Conservation (phyloP, 2,113 vertebrate genomes). For the Sus scrofa region T2T-Sscrofa CM000822.6:16625501-16626000, state of each 20-base stretch:
- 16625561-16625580: background rate
- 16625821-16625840: background rate
- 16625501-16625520: background rate
- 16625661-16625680: background rate
- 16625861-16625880: background rate
- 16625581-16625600: background rate
- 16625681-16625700: background rate
- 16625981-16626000: constrained; percentile 6
- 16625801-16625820: background rate
- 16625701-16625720: background rate
- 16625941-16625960: background rate
- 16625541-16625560: background rate
- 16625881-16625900: background rate
- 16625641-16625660: background rate
- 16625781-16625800: background rate
- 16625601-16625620: background rate
- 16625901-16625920: background rate
- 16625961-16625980: background rate
- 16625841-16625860: background rate
- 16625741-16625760: background rate
- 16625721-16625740: background rate
- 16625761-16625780: background rate
- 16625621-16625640: background rate
- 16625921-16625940: background rate
- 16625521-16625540: background rate